Evolutionary conservation across 2,888 invertebrate genomes (phyloP).

Genomic region (Coenonympha arcania): DNA sequence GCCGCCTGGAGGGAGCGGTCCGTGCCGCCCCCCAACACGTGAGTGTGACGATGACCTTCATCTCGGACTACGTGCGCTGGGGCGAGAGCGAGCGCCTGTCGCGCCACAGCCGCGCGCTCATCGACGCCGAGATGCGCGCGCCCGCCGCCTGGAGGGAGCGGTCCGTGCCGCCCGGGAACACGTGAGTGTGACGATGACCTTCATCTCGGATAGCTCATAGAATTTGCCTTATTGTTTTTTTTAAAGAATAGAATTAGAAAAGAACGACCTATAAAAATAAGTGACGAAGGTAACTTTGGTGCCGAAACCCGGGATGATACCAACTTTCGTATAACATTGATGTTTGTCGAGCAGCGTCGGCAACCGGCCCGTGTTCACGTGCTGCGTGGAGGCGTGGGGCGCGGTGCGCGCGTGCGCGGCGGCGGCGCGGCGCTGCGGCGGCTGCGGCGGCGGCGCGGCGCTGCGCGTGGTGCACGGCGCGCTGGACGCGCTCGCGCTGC

Average conservation of each 20-base stretch:
- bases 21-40: conserved; percentile 54
- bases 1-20: conserved; percentile 86
- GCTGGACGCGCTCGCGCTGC: conserved; percentile 36
- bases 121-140: conserved; percentile 77
- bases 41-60: conserved; percentile 3
- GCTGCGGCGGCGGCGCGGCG: conserved; percentile 37
- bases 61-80: conserved; percentile 38
- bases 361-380: conserved; percentile 43
- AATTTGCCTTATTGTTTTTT: too few relatives aligned
- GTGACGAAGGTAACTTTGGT: too few relatives aligned
- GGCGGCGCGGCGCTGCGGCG: conserved; percentile 40
- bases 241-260: too few relatives aligned
- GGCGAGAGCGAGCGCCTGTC: conserved; percentile 83
- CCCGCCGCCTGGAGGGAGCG: conserved; percentile 86
- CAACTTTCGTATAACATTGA: not conserved
- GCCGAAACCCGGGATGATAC: too few relatives aligned
- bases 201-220: conserved; percentile 89
- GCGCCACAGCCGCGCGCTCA: conserved; percentile 36
- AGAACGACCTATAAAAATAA: too few relatives aligned
- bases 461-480: conserved; percentile 40
- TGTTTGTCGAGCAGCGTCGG: conserved; percentile 5
- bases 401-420: conserved; percentile 34
- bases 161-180: conserved; percentile 64
- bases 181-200: conserved; percentile 69
- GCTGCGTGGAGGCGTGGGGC: conserved; percentile 45